Base-by-base conservation (phyloP, 2,797 vertebrate species). In the Ibycter americanus region DNA sequence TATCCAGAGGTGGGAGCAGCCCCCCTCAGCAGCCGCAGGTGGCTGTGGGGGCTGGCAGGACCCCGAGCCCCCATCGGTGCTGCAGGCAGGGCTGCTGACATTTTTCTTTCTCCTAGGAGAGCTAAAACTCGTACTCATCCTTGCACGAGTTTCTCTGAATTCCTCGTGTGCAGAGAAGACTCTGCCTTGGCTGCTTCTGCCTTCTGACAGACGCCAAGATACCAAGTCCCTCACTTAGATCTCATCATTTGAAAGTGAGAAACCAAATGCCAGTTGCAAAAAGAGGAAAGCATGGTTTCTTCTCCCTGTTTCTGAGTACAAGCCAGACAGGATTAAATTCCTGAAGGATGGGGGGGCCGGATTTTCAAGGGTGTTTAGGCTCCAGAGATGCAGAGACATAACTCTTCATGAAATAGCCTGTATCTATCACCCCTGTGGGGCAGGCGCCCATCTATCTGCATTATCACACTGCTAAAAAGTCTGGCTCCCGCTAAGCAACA, bases 351-450 rank as follows among this genome's bases (percentile, higher is more conserved):
- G 16, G 14, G 14, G 32, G 46, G 32, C 71, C 94, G 76, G 40
- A 58, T 78, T 91, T 89, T 81, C 72, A 73, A 42, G 0, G 12
- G 29, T 96, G 87, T 96, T 97, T 96, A 86, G 93, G 32, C 54
- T 95, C 26, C 58, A 81, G 72, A 76, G 68, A 68, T 72, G 34
- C 46, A 62, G 42, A 96, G 87, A 92, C 94, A 94, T 80, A 96
- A 93, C 78, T 94, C 38, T 63, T 32, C 49, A 78, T 31, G 52
- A 85, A 87, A 85, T 31, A 95, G 67, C 40, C 88, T 66, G 91
- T 83, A 93, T 49, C 63, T 83, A 93, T 49, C 63, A 90, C 15
- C 52, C 17, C n/a, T 13, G 1, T 63, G 70, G 81, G 63, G n/a
- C 82, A 86, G 87, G 25, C 52, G 0, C 54, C 72, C 63, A 66